phyloP scores from a whole-genome alignment of 1,140 invertebrate species.

The Drosophila nigromelanica region DNA sequence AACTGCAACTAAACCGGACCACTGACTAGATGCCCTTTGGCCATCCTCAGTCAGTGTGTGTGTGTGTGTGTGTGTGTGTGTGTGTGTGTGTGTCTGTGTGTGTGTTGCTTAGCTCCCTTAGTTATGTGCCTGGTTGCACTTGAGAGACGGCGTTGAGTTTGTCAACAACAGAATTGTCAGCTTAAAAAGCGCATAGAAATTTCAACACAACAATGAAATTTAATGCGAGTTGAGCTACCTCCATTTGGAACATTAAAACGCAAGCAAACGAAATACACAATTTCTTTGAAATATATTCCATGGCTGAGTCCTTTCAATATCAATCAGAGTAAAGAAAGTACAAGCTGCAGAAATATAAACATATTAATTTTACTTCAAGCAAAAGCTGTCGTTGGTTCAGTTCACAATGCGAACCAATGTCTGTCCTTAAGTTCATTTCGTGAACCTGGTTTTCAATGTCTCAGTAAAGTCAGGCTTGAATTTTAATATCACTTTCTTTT shows the following conservation, averaged over 20 bases:
- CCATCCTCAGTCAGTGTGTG: not conserved
- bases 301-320: not conserved
- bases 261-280: not conserved
- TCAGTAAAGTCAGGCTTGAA: no score
- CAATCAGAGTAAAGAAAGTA: not conserved
- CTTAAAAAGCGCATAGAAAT: slow-evolving; percentile 28
- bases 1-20: slow-evolving; percentile 16
- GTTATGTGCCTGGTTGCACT: slow-evolving; percentile 27
- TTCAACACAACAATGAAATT: slow-evolving; percentile 23
- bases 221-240: not conserved
- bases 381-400: no score
- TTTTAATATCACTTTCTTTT: no score
- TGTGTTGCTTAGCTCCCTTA: not conserved
- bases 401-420: no score
- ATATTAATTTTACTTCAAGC: no score
- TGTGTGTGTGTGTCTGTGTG: not conserved
- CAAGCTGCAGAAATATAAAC: no score
- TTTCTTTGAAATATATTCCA: not conserved
- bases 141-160: slow-evolving; percentile 16
- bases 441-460: no score
- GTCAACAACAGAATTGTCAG: slow-evolving; percentile 28
- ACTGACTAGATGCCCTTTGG: slow-evolving; percentile 9
- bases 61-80: not conserved
- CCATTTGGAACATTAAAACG: not conserved
- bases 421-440: no score